Percentiles rank a stretch among this genome's conserved stretches.
Conservation (phyloP, 1,140 invertebrate species). For the Calliopsis andreniformis region DNA sequence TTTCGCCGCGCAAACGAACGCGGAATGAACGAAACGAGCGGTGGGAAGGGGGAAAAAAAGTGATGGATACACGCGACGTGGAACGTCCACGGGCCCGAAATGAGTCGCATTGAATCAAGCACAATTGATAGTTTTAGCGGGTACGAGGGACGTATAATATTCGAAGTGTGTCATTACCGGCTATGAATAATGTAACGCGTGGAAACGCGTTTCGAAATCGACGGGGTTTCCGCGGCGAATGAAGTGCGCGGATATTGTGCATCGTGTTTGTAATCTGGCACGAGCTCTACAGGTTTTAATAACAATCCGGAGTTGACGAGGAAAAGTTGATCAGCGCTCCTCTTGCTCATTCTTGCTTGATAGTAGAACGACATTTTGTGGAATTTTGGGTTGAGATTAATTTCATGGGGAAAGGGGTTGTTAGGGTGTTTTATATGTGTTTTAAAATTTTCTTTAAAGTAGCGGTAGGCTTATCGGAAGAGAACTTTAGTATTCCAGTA, state of each 20-base stretch:
- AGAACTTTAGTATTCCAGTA: too few species aligned
- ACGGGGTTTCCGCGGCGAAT: conserved; percentile 43
- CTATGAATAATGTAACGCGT: conserved; percentile 58
- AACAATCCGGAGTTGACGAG: conserved; percentile 12
- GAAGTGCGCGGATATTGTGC: conserved; percentile 41
- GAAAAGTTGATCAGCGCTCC: too few species aligned
- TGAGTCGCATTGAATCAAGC: background rate
- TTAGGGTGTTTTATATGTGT: too few species aligned
- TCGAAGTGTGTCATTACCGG: conserved; percentile 55
- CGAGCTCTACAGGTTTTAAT: background rate
- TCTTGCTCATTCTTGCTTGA: too few species aligned
- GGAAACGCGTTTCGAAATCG: conserved; percentile 47
- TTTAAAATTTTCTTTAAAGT: too few species aligned
- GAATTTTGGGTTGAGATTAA: too few species aligned
- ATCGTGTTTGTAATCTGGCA: conserved; percentile 1
- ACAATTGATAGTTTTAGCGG: conserved; percentile 30
- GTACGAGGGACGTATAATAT: conserved; percentile 36
- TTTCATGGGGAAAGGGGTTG: too few species aligned
- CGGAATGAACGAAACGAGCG: background rate
- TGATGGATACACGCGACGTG: background rate
- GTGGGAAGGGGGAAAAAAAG: background rate
- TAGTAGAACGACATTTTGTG: too few species aligned
- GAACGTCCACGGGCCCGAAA: conserved; percentile 4
- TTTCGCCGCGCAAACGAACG: background rate
- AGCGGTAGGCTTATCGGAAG: too few species aligned